Evolutionary conservation across 1,140 invertebrate species (phyloP).

Genomic region (Lerema accius): DNA sequence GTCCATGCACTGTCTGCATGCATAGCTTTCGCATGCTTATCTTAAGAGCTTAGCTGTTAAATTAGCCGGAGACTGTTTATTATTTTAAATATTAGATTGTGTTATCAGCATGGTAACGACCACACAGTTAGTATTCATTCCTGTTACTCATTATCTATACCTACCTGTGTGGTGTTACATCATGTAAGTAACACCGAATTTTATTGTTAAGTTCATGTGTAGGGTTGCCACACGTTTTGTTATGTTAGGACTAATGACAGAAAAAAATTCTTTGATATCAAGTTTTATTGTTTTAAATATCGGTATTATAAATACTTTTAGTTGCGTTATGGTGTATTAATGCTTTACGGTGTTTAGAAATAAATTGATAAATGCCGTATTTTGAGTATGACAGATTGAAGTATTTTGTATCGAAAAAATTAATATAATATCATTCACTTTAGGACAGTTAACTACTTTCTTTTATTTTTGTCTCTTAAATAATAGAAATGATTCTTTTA

Average conservation of each 20-base stretch:
- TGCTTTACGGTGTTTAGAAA: too few species aligned
- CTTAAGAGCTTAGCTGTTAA: constrained; percentile 3
- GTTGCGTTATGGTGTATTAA: too few species aligned
- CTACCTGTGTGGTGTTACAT: not conserved
- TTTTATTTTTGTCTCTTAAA: too few species aligned
- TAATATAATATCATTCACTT: too few species aligned
- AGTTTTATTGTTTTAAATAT: too few species aligned
- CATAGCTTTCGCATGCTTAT: not conserved
- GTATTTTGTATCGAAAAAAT: too few species aligned
- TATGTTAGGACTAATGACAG: not conserved
- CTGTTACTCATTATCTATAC: constrained; percentile 15
- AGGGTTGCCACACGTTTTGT: constrained; percentile 33
- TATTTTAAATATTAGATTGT: constrained; percentile 11
- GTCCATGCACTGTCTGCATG: constrained; percentile 3
- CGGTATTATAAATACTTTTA: too few species aligned
- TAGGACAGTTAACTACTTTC: too few species aligned
- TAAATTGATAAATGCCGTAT: too few species aligned
- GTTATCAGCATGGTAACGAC: constrained; percentile 10
- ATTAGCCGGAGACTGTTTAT: not conserved
- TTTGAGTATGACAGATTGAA: too few species aligned
- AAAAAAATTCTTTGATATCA: too few species aligned
- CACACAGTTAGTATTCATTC: constrained; percentile 29
- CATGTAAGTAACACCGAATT: constrained; percentile 42
- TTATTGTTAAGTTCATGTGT: constrained; percentile 38
- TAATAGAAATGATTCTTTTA: too few species aligned